phyloP scores from a whole-genome alignment of 1,140 invertebrate species.

The Cotesia vestalis region DNA sequence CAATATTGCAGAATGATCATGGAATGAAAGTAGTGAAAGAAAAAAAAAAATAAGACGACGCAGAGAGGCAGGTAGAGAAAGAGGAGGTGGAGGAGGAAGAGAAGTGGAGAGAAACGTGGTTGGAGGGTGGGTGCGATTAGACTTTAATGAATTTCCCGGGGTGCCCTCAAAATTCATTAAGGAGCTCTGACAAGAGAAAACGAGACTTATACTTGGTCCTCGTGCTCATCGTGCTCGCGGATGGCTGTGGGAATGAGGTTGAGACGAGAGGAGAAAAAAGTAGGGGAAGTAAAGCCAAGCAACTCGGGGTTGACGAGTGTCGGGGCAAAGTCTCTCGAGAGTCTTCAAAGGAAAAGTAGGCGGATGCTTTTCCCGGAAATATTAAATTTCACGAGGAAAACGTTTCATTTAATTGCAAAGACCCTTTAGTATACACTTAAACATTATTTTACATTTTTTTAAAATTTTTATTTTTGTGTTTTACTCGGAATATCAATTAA shows the following conservation, averaged over 20 bases:
- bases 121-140: slow-evolving; percentile 35
- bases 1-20: slow-evolving; percentile 37
- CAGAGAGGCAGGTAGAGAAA: neutral
- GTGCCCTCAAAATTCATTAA: slow-evolving; percentile 37
- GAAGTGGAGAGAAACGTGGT: neutral
- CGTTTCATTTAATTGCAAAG: slow-evolving; percentile 38
- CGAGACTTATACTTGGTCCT: slow-evolving; percentile 9
- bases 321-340: slow-evolving; percentile 28
- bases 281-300: slow-evolving; percentile 16
- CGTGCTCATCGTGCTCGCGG: no score
- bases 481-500: neutral
- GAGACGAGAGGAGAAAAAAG: slow-evolving; percentile 26
- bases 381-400: slow-evolving; percentile 38
- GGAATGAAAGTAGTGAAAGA: slow-evolving; percentile 14
- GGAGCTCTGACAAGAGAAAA: slow-evolving; percentile 28
- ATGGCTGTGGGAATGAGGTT: slow-evolving; percentile 11
- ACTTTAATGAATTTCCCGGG: slow-evolving; percentile 44
- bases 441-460: slow-evolving; percentile 13
- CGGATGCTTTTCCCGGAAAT: slow-evolving; percentile 31
- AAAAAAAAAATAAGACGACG: neutral
- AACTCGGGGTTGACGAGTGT: slow-evolving; percentile 34
- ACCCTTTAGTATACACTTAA: slow-evolving; percentile 1
- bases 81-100: slow-evolving; percentile 19
- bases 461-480: neutral
- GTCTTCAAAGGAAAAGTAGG: slow-evolving; percentile 41